Percentiles rank a stretch among this genome's conserved stretches.
phyloP scores from a whole-genome alignment of 2,888 invertebrate genomes.

The Opisthograptis luteolata region DNA sequence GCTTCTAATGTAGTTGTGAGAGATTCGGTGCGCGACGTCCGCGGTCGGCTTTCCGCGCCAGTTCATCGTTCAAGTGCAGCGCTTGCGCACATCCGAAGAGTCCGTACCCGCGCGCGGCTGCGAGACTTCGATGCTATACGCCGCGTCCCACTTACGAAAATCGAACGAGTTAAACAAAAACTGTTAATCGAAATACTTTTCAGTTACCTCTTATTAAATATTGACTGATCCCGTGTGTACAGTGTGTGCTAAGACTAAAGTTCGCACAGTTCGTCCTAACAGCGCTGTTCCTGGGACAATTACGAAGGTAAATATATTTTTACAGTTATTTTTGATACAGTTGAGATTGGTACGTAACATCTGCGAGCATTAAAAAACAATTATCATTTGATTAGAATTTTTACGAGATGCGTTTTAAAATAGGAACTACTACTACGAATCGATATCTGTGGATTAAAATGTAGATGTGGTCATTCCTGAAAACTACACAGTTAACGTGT shows the following conservation, averaged over 20 bases:
- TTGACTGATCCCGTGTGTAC: conserved; percentile 50
- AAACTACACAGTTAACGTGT: too few species aligned
- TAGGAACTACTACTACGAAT: too few species aligned
- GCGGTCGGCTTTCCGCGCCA: conserved; percentile 62
- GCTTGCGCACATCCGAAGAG: conserved; percentile 71
- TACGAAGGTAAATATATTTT: conserved; percentile 63
- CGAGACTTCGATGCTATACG: conserved; percentile 51
- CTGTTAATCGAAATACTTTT: conserved; percentile 38
- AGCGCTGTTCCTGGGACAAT: conserved; percentile 53
- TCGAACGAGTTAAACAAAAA: conserved; percentile 44
- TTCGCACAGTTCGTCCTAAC: conserved; percentile 44
- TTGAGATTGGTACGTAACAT: conserved; percentile 39
- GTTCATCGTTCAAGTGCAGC: conserved; percentile 80
- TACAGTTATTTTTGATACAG: conserved; percentile 54
- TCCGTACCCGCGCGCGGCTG: conserved; percentile 62
- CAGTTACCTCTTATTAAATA: conserved; percentile 25
- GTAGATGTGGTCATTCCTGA: too few species aligned
- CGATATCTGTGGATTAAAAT: too few species aligned
- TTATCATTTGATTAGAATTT: too few species aligned
- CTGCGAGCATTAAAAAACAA: conserved; percentile 15
- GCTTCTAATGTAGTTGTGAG: conserved; percentile 26
- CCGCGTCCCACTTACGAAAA: conserved; percentile 56
- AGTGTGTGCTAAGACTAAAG: conserved; percentile 59
- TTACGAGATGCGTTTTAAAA: too few species aligned
- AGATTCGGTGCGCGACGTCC: conserved; percentile 37